These are phyloP conservation scores for Oxyteleia sp. DNA, from an alignment of 2,888 invertebrate genomes.

Conservation along the genomic window DNA sequence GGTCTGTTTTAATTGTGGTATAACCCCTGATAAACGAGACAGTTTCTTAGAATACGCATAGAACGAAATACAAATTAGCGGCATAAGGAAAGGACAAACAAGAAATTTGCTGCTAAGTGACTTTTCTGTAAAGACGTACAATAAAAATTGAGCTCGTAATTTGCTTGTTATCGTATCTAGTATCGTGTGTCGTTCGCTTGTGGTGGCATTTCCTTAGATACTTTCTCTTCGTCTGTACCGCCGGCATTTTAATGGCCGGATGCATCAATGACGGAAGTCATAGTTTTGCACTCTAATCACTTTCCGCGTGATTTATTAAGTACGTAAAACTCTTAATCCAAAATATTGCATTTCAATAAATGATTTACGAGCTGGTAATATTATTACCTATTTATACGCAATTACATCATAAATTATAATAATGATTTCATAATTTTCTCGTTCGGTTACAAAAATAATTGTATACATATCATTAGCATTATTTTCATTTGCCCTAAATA, in stretches of 20 bases:
- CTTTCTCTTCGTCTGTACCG: slow-evolving; percentile 62
- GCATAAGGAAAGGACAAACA: slow-evolving; percentile 45
- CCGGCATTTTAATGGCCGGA: slow-evolving; percentile 60
- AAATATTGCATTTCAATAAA: slow-evolving; percentile 13
- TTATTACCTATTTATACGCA: slow-evolving; percentile 10
- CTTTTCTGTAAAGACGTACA: slow-evolving; percentile 44
- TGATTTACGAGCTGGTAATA: not conserved
- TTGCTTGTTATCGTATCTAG: slow-evolving; percentile 50
- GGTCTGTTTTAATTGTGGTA: not conserved
- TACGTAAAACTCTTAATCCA: slow-evolving; percentile 5
- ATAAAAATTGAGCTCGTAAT: slow-evolving; percentile 48
- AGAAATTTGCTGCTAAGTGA: slow-evolving; percentile 52
- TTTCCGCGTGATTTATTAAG: slow-evolving; percentile 23
- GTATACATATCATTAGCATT: not conserved
- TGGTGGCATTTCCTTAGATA: slow-evolving; percentile 57
- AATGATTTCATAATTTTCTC: slow-evolving; percentile 15
- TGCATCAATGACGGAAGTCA: slow-evolving; percentile 58
- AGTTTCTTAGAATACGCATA: slow-evolving; percentile 22
- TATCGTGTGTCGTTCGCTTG: slow-evolving; percentile 48
- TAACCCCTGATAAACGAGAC: slow-evolving; percentile 28
- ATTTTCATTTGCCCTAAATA: slow-evolving; percentile 13
- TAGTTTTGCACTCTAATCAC: slow-evolving; percentile 56
- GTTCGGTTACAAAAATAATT: slow-evolving; percentile 21
- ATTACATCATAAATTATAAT: slow-evolving; percentile 10
- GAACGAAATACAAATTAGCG: slow-evolving; percentile 42